Base-by-base conservation (phyloP, 2,797 vertebrate genomes). In the Catamblyrhynchus diadema region DNA sequence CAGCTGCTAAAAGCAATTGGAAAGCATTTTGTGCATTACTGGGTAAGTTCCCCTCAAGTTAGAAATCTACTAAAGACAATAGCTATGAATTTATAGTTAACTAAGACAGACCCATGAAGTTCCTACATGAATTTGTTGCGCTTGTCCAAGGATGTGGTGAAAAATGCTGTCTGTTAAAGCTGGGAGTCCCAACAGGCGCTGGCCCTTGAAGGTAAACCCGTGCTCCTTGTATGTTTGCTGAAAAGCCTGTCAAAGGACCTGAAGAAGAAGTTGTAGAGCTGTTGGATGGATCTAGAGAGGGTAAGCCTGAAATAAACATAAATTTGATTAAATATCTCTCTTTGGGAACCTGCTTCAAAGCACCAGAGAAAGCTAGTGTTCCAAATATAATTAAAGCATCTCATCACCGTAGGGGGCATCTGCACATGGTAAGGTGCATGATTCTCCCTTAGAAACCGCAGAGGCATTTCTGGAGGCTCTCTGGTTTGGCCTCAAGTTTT, bases 151-250 rank as follows among this genome's bases (percentile, higher is more conserved):
- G 99, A 96, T 99, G 99, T 95, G 99, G 99, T 94, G 99, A 99
- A 98, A 99, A 99, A 99, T 99, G 99, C 98, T 99, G 99, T 98
- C 99, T 99, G 98, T 98, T 99, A 98, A 99, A 99, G 83, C 98
- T 99, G 89, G 99, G 99, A 65, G 99, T 98, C 95, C 99, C 99
- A 93, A 99, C 98, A 73, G 98, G 96, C 90, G 98, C 98, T 90
- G 99, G 99, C 95, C 99, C 98, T 94, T 99, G 99, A 94, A 99
- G 98, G 97, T 99, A 99, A 98, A 99, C 99, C 72, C 99, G 98
- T 95, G 98, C 99, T 97, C 98, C 99, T 97, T 99, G 98, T 97
- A 99, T 99, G 97, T 98, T 98, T 95, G 98, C 98, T 97, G 99
- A 98, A 98, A 99, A 99, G 98, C 98, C 99, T 97, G 98, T 98